A percentile compares a stretch with the other conserved stretches of the same genome.
Evolutionary conservation across 1,140 invertebrate species (phyloP).

Genomic region (Dendrolimus punctatus): DNA sequence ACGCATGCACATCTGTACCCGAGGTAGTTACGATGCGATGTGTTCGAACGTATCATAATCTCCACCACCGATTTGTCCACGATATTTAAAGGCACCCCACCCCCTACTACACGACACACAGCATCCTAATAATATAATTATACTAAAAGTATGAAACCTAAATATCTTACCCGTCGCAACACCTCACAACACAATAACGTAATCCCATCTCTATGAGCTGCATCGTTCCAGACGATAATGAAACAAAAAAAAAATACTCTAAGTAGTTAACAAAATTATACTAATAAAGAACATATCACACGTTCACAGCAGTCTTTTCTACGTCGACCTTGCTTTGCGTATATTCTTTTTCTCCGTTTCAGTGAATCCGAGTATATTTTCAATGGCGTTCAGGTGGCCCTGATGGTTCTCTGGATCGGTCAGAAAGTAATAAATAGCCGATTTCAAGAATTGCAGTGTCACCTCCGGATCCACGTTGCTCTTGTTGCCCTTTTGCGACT

Average conservation of each 20-base stretch:
- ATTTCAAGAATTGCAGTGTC: conserved; percentile 90
- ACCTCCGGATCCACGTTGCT: conserved; percentile 86
- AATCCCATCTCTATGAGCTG: conserved; percentile 7
- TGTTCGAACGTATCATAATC: too few species aligned
- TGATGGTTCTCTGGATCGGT: conserved; percentile 89
- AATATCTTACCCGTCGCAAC: too few species aligned
- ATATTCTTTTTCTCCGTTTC: conserved; percentile 83
- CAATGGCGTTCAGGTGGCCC: conserved; percentile 87
- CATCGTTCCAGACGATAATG: conserved; percentile 32
- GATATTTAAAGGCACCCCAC: too few species aligned
- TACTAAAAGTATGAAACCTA: too few species aligned
- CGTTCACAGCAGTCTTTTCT: conserved; percentile 50
- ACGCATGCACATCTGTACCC: too few species aligned
- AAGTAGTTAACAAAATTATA: conserved; percentile 39
- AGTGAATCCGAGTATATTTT: conserved; percentile 88
- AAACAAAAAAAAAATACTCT: conserved; percentile 42
- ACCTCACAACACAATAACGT: too few species aligned
- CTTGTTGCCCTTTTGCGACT: conserved; percentile 77
- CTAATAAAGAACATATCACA: conserved; percentile 47
- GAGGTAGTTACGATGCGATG: too few species aligned
- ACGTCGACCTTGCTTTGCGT: conserved; percentile 73
- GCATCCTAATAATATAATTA: too few species aligned
- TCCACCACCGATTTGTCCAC: too few species aligned
- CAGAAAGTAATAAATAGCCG: conserved; percentile 91
- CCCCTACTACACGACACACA: too few species aligned